phyloP scores from a whole-genome alignment of 2,113 vertebrate genomes.

The Pitta sordida region DNA sequence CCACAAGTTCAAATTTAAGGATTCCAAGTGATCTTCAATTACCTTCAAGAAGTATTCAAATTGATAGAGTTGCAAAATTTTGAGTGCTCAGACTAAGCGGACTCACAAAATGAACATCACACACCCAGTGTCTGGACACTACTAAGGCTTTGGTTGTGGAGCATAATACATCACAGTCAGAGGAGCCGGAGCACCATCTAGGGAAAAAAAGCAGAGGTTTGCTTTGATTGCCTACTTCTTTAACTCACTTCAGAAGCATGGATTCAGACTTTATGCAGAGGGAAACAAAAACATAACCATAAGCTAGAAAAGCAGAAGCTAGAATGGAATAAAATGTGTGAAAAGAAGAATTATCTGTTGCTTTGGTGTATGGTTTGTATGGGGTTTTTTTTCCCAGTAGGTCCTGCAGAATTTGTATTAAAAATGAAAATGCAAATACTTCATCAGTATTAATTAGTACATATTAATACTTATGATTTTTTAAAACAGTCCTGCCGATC shows the following conservation, averaged over 20 bases:
- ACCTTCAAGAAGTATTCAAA: not conserved
- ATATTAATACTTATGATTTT: fast-evolving
- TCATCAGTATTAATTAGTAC: not conserved
- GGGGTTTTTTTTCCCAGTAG: not conserved
- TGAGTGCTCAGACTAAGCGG: not conserved
- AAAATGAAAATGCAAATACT: not conserved
- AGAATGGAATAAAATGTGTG: not conserved
- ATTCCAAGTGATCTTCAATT: not conserved
- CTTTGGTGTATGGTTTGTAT: not conserved
- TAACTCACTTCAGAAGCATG: not conserved
- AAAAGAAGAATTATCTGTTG: not conserved
- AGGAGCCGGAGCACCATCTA: not conserved
- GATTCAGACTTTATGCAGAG: not conserved
- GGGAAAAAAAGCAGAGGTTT: not conserved
- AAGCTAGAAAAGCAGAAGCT: not conserved
- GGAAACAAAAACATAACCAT: not conserved
- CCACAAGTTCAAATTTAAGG: not conserved
- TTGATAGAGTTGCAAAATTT: too few relatives aligned
- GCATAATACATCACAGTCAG: too few relatives aligned
- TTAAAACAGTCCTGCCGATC: not conserved
- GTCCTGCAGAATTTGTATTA: not conserved
- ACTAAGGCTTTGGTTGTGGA: not conserved
- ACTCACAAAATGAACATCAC: too few relatives aligned
- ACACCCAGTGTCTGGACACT: fast-evolving
- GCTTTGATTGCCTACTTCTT: not conserved